Base-by-base conservation (phyloP, 1,140 invertebrate species). In the Caenorhabditis brenneri region DNA sequence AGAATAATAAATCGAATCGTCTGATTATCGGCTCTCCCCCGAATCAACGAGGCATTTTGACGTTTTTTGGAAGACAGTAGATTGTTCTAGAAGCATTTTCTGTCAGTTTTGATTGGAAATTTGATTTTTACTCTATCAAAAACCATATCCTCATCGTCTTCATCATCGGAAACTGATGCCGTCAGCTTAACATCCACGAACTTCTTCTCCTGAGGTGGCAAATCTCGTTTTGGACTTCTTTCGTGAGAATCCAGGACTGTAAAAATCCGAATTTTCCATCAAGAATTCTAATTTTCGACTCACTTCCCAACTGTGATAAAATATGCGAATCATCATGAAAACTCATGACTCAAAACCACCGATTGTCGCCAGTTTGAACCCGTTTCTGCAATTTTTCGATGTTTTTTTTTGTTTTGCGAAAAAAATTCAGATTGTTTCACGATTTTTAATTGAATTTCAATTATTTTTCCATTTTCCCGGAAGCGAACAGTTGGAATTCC, bases 221-320 rank as follows among this genome's bases (percentile, higher is more conserved):
- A 60, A 42, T 86, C 65, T 84, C 79, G 82, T 27, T 80, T 42
- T 10, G 85, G 85, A 58, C 85, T 80, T 27, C 78, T 33, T 16
- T 80, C 46, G 15, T 79, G 78, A n/a, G 85, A 86, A 48, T 83
- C 79, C 65, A 86, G 33, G 29, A 86, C 85, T 86, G n/a, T n/a
- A 29, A 80, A 86, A 82, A 79, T 65, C 24, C 19, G 0, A 42
- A 79, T 31, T 79, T 46, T 84, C 27, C 24, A 31, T 48, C 27
- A 69, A 19, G 19, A 15, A 39, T 27, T 19, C 22, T 24, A 31
- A 12, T 2, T 74, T 12, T 24, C 0, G 19, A 86, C 85, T 86
- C 80, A 86, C 85, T 86, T 80, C 85, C 85, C 24, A 86, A 65
- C 82, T 80, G 33, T 48, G 69, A 48, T 39, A 86, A 69, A 36